These are phyloP conservation scores for Actinia equina DNA, from an alignment of 64 coral and sea anemone species.

Conservation along the genomic window DNA sequence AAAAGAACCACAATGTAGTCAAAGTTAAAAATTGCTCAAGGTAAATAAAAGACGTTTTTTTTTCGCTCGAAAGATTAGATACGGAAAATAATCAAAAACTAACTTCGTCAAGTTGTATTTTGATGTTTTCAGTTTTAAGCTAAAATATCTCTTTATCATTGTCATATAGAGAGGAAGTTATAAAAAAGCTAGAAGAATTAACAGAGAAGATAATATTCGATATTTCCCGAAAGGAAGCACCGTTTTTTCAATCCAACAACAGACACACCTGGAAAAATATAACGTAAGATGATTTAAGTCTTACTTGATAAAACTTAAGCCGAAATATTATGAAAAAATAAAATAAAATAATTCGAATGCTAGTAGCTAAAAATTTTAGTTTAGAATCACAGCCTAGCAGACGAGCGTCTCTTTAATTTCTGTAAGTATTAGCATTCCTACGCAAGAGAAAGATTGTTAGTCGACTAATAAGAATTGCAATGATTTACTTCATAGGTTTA, in stretches of 20 bases:
- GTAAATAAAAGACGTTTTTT: constrained; percentile 14
- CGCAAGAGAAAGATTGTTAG: too few relatives aligned
- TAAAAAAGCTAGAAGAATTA: constrained; percentile 59
- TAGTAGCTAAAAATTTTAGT: too few relatives aligned
- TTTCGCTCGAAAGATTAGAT: background rate
- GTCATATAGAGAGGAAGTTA: constrained; percentile 52
- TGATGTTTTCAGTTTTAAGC: background rate
- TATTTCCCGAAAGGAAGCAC: constrained; percentile 41
- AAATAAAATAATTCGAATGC: background rate
- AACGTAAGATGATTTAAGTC: constrained; percentile 33
- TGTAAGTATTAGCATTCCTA: too few relatives aligned
- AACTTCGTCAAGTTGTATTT: background rate
- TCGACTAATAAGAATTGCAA: too few relatives aligned
- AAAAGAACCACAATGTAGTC: constrained; percentile 35
- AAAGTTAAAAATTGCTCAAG: constrained; percentile 41
- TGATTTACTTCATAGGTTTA: constrained; percentile 29
- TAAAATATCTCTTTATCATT: background rate
- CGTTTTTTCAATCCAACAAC: constrained; percentile 68
- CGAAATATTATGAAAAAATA: background rate
- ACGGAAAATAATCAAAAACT: background rate
- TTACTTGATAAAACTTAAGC: background rate
- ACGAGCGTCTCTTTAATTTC: background rate
- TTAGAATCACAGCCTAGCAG: too few relatives aligned
- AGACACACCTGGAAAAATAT: constrained; percentile 87
- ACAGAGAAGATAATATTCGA: constrained; percentile 50